phyloP scores from a whole-genome alignment of 2,888 invertebrate species.

The Acanthosoma haemorrhoidale region DNA sequence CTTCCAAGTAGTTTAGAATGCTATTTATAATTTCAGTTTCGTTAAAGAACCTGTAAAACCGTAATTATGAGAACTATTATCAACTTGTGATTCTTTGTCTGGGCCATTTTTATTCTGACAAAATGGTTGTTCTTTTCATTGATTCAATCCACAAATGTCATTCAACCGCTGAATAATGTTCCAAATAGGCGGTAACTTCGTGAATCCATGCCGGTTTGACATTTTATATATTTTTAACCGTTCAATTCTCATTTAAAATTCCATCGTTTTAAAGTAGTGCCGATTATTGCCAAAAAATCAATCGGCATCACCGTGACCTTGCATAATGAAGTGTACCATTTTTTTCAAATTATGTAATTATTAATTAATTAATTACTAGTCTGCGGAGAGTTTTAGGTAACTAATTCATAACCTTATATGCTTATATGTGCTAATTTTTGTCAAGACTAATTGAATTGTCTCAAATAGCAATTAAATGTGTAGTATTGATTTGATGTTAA shows the following conservation, averaged over 20 bases:
- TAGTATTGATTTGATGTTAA: constrained; percentile 23
- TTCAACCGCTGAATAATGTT: background rate
- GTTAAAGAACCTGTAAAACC: background rate
- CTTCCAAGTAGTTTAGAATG: background rate
- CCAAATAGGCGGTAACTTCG: background rate
- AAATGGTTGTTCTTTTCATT: constrained; percentile 31
- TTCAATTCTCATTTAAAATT: background rate
- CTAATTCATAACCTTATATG: background rate
- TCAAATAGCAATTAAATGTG: background rate
- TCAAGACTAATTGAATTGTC: too few species aligned
- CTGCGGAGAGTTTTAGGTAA: background rate
- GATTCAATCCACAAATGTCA: constrained; percentile 24
- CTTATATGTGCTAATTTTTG: too few species aligned
- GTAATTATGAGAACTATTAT: constrained; percentile 24
- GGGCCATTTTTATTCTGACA: constrained; percentile 32
- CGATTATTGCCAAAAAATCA: constrained; percentile 28
- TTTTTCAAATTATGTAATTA: constrained; percentile 11
- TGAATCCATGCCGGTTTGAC: background rate
- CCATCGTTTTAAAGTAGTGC: background rate
- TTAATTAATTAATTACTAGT: background rate
- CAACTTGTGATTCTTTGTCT: constrained; percentile 24
- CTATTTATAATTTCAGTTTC: background rate
- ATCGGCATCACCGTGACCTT: constrained; percentile 25
- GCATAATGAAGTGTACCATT: constrained; percentile 28
- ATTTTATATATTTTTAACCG: background rate